Conservation (phyloP, 2,797 vertebrate genomes). For the Tinamus major region DNA sequence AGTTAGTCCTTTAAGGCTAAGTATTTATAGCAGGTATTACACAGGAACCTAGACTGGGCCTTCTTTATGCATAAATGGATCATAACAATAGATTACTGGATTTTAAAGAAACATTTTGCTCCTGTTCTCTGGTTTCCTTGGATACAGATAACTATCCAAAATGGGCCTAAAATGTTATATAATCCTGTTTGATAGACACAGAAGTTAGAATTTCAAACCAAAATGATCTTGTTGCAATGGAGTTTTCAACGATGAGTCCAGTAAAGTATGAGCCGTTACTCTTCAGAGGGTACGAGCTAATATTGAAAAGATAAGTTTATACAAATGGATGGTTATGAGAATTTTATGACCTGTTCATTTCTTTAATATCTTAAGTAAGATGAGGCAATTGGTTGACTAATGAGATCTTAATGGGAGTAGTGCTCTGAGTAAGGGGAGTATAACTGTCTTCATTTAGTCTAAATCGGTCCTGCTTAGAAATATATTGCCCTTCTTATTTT, state of each 20-base stretch:
- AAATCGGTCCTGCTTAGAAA: slow-evolving; percentile 33
- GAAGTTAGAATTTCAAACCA: background rate
- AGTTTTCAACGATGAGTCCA: background rate
- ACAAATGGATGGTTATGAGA: slow-evolving; percentile 52
- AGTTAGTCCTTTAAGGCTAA: background rate
- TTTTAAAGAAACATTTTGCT: background rate
- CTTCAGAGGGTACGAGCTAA: background rate
- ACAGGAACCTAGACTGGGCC: background rate
- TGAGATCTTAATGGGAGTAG: slow-evolving; percentile 60
- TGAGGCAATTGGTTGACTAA: slow-evolving; percentile 64
- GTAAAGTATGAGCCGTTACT: slow-evolving; percentile 21
- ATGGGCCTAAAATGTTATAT: background rate
- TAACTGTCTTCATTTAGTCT: slow-evolving; percentile 40
- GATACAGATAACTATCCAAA: background rate
- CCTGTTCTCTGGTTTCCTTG: background rate
- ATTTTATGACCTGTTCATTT: slow-evolving; percentile 62
- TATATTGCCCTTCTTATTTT: slow-evolving; percentile 4
- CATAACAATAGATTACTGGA: background rate
- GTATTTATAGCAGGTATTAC: background rate
- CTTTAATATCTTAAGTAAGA: slow-evolving; percentile 60
- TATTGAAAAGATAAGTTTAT: slow-evolving; percentile 14
- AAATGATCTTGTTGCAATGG: slow-evolving; percentile 23
- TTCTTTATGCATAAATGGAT: background rate
- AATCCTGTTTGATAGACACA: background rate
- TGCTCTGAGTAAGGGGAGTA: slow-evolving; percentile 31